A percentile compares a stretch with the other conserved stretches of the same genome.
These are phyloP conservation scores for Tholera decimalis DNA, from an alignment of 2,888 invertebrate genomes.

Conservation along the genomic window DNA sequence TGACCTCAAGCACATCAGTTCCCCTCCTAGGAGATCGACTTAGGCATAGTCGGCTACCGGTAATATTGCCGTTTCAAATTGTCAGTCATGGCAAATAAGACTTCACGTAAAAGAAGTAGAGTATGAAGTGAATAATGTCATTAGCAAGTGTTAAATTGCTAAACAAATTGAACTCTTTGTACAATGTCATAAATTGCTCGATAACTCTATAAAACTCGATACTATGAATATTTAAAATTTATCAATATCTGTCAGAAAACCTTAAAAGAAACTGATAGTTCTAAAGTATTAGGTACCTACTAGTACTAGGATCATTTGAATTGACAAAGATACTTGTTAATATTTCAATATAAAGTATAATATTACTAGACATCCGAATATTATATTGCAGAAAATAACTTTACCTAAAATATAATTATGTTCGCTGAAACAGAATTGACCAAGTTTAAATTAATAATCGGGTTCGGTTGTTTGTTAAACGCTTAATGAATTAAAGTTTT, in stretches of 20 bases:
- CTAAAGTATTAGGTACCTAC: no score
- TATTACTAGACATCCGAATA: not conserved
- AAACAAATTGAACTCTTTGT: not conserved
- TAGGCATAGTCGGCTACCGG: not conserved
- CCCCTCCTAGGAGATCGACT: not conserved
- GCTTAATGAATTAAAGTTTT: constrained; percentile 34
- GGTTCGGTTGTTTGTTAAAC: constrained; percentile 30
- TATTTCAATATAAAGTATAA: not conserved
- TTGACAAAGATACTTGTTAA: not conserved
- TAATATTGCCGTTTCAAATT: constrained; percentile 28
- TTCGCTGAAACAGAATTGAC: constrained; percentile 45
- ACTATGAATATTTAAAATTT: not conserved
- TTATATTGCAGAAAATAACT: not conserved
- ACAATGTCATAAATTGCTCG: not conserved
- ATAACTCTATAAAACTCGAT: not conserved
- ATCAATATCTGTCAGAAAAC: not conserved
- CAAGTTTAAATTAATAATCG: constrained; percentile 54
- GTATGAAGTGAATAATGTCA: not conserved
- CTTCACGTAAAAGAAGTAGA: not conserved
- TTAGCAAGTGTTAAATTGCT: not conserved
- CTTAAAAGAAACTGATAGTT: no score
- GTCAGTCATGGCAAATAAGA: not conserved
- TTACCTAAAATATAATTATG: constrained; percentile 16
- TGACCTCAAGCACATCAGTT: constrained; percentile 4
- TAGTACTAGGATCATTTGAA: no score